Percentiles rank a stretch among this genome's conserved stretches.
Conservation (phyloP, 2,797 vertebrate species). For the Cyprinodon diabolis region DNA sequence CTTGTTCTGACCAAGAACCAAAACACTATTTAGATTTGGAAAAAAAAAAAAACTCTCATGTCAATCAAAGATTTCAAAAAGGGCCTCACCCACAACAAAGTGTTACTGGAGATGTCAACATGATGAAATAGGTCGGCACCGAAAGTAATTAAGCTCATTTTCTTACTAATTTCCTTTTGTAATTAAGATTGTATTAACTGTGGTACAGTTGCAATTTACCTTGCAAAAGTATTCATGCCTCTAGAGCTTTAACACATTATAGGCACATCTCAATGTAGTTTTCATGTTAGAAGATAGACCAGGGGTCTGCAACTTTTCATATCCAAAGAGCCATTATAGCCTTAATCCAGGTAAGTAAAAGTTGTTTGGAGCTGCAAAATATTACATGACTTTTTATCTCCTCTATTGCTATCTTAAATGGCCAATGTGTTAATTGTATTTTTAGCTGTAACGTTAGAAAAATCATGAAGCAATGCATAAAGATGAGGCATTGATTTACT, state of each 20-base stretch:
- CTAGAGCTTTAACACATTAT: background rate
- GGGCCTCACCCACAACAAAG: background rate
- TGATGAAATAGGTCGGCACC: background rate
- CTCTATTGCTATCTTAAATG: no score
- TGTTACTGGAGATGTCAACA: background rate
- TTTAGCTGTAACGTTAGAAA: no score
- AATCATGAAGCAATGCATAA: no score
- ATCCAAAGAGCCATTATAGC: no score
- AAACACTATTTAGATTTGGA: background rate
- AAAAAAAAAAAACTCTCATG: background rate
- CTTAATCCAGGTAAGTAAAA: no score
- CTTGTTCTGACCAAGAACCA: background rate
- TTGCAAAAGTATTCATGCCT: background rate
- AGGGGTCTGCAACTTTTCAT: no score
- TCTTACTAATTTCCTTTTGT: background rate
- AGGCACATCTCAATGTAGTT: background rate
- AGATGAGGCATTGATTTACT: no score
- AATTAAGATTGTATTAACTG: background rate
- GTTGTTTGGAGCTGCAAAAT: no score
- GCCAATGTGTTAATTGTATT: no score
- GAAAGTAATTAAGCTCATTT: background rate
- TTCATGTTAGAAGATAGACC: no score
- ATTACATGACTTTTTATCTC: no score
- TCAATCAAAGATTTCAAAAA: conserved; percentile 4
- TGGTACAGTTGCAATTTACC: background rate